phyloP scores from a whole-genome alignment of 2,797 vertebrate genomes.

The Mionectes olivaceus region DNA sequence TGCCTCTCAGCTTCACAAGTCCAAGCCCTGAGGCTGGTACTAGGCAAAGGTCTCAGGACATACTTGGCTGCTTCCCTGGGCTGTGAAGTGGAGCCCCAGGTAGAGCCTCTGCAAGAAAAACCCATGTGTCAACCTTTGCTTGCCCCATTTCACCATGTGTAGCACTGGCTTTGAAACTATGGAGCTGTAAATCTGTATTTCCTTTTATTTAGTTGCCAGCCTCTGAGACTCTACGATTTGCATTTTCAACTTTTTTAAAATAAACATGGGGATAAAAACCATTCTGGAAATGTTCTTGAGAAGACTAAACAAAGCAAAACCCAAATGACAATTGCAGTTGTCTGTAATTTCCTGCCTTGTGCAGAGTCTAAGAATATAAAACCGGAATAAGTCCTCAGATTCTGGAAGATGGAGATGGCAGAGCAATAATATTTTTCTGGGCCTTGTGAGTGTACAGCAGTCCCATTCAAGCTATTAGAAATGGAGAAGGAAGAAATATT shows the following conservation, averaged over 20 bases:
- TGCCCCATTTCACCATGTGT: background rate
- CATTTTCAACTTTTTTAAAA: background rate
- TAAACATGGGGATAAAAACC: background rate
- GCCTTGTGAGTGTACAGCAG: accelerated
- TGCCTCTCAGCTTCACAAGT: background rate
- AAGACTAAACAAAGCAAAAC: constrained; percentile 1
- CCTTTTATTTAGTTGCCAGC: background rate
- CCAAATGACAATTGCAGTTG: background rate
- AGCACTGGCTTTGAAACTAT: background rate
- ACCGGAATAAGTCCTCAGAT: background rate
- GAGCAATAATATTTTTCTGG: background rate
- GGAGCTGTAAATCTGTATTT: background rate
- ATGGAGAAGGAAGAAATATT: background rate
- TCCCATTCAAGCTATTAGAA: background rate
- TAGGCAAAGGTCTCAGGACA: accelerated
- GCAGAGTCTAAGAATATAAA: background rate
- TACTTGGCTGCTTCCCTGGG: background rate
- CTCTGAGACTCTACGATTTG: background rate
- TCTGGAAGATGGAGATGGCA: background rate
- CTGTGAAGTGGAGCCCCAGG: background rate
- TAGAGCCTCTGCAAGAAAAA: background rate
- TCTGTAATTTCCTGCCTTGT: background rate
- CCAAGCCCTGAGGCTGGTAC: background rate
- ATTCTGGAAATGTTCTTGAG: background rate
- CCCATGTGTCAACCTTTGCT: background rate